Base-by-base conservation (phyloP, 2,888 invertebrate species). In the Caenorhabditis sp. region DNA sequence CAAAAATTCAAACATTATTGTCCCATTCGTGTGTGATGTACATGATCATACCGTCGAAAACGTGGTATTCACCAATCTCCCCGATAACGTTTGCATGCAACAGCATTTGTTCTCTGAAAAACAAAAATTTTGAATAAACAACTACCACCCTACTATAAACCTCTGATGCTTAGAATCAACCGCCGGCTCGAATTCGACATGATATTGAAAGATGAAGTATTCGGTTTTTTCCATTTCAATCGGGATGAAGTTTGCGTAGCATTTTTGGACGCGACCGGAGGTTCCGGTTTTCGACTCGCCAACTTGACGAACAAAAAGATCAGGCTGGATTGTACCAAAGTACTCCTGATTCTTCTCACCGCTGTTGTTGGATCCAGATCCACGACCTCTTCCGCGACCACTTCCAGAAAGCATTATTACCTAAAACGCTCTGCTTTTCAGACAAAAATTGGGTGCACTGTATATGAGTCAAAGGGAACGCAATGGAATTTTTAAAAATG, bases 31-130 rank as follows among this genome's bases (percentile, higher is more conserved):
- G 26, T 0, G 74, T 83, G 44, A 83, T 44, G 37, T 87, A 87
- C n/a, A 87, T 53, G 32, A 87, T 87, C 85, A 85, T 85, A 51
- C 87, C 88, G 44, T 88, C 88, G 83, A 92, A 92, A 58, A 90
- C 83, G 28, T 80, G 76, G 24, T 67, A 68, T 6, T 74, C 50
- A 2, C 83, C 87, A 13, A 84, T 81, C 24, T 83, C 83, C 2
- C 18, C 11, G n/a, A 56, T 32, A 11, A 85, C 62, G 8, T 61
- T 64, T 1, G 44, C 26, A 60, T 78, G 69, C 5, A 50, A 47
- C 4, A 85, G 74, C 61, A 85, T 82, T 0, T 1, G 3, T 56
- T 82, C 77, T 40, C 84, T 71, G 56, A 60, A 55, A n/a, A 65
- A 65, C 24, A 37, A 35, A 15, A 1, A 2, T 0, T 26, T 20